These are phyloP conservation scores for Picathartes gymnocephalus DNA, from an alignment of 2,113 vertebrate genomes.

Conservation along the genomic window DNA sequence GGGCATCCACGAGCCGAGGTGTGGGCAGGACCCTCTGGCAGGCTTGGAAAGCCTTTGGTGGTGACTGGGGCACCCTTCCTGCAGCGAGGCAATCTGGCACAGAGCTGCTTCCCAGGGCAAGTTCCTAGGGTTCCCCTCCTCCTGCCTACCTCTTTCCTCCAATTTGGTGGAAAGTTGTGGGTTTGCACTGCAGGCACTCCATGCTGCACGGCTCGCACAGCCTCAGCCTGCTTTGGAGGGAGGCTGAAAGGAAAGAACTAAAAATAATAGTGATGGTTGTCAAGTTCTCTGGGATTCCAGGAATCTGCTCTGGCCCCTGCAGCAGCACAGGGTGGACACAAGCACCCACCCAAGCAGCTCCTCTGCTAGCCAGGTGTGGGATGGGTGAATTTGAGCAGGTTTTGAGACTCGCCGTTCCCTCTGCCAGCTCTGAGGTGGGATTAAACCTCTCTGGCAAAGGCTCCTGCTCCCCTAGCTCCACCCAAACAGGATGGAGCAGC, in stretches of 20 bases:
- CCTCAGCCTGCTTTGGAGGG: neutral
- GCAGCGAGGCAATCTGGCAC: neutral
- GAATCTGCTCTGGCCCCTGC: neutral
- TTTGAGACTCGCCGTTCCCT: fast-evolving
- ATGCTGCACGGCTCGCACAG: neutral
- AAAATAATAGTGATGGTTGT: neutral
- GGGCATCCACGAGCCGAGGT: neutral
- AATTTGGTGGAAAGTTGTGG: conserved; percentile 26
- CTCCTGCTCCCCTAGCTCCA: neutral
- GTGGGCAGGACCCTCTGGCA: neutral
- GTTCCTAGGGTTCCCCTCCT: conserved; percentile 22
- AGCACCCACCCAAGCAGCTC: neutral
- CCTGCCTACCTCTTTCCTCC: conserved; percentile 1
- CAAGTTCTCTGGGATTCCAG: neutral
- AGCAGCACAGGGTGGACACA: neutral
- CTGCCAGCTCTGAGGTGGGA: neutral
- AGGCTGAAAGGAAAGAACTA: neutral
- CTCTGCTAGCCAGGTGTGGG: neutral
- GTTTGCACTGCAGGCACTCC: neutral
- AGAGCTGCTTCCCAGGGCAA: neutral
- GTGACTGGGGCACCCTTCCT: conserved; percentile 21
- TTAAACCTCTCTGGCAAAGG: neutral
- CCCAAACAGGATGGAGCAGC: neutral
- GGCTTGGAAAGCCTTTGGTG: neutral
- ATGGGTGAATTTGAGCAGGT: neutral